Evolutionary conservation across 2,888 invertebrate species (phyloP), one percentile per base, ranked within the genome.

Genomic region (Macrosoma leucophasiata): DNA sequence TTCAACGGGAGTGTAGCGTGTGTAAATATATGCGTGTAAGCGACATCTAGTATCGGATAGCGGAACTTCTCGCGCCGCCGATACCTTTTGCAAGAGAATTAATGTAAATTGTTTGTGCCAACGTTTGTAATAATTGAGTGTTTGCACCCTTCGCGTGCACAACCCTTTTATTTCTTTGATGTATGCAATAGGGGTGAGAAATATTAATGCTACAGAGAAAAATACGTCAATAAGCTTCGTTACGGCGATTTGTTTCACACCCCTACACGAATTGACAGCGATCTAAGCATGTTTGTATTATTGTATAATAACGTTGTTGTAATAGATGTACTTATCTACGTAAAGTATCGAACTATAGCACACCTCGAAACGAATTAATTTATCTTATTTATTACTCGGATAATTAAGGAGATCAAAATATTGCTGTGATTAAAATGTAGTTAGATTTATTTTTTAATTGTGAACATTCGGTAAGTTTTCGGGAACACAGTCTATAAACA

Each of bases 111-210:
- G 63, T 74, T 72, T 73, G 81, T 79, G 82, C 81, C 79, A 79
- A 81, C 72, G 68, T 79, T 76, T 73, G 71, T 78, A 69, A 74
- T 78, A 76, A 76, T 76, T 67, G 73, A 76, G 76, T 74, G 71
- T 70, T 69, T 61, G 63, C 73, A 67, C 78, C 75, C 78, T 75
- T 64, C 60, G 62, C 71, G 58, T 64, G 59, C 62, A 63, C 67
- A 75, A 76, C 81, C 82, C 75, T 77, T 78, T 68, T 65, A 66
- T 79, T 78, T 71, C 77, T 79, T 82, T 84, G 81, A 82, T 82
- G 77, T 79, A 74, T 70, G 68, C 71, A 64, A 58, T 57, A 58
- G 75, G 81, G 81, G 77, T 76, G 79, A 66, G 66, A 77, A 75
- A 75, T 75, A 71, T 78, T 79, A 78, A 73, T 72, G 63, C 70